Conservation (phyloP, 2,888 invertebrate genomes). For the Schizaphis graminum region DNA sequence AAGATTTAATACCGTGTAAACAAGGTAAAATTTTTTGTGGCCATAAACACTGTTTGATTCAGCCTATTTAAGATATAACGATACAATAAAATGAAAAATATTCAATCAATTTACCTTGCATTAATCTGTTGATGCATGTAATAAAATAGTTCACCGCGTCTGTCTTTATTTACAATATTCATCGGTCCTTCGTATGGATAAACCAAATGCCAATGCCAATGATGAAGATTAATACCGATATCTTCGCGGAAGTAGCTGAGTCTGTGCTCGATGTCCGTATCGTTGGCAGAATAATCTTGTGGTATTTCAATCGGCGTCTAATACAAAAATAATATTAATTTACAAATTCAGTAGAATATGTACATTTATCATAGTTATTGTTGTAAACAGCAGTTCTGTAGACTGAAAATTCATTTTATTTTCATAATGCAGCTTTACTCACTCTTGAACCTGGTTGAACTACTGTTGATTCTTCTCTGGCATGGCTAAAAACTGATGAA, state of each 20-base stretch:
- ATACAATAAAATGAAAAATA: no score
- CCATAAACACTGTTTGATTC: neutral
- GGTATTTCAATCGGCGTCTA: constrained; percentile 80
- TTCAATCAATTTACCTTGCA: constrained; percentile 73
- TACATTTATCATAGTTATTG: neutral
- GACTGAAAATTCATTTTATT: neutral
- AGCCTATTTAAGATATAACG: no score
- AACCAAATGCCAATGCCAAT: constrained; percentile 94
- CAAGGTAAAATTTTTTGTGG: neutral
- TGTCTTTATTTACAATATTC: constrained; percentile 79
- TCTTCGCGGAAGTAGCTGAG: constrained; percentile 89
- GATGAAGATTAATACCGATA: constrained; percentile 87
- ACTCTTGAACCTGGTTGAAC: constrained; percentile 78
- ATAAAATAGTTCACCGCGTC: constrained; percentile 84
- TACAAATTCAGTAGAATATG: neutral
- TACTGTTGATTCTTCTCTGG: constrained; percentile 79
- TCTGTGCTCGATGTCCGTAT: constrained; percentile 83
- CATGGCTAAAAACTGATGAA: constrained; percentile 79
- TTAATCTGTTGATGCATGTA: constrained; percentile 84
- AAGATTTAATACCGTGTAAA: constrained; percentile 26
- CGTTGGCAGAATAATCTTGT: constrained; percentile 81
- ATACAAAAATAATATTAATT: constrained; percentile 23
- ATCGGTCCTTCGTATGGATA: constrained; percentile 81
- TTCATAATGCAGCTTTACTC: constrained; percentile 67
- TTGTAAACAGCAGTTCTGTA: neutral